These are phyloP conservation scores for Atopsyche davidsoni DNA, from an alignment of 1,140 invertebrate genomes.

Conservation along the genomic window DNA sequence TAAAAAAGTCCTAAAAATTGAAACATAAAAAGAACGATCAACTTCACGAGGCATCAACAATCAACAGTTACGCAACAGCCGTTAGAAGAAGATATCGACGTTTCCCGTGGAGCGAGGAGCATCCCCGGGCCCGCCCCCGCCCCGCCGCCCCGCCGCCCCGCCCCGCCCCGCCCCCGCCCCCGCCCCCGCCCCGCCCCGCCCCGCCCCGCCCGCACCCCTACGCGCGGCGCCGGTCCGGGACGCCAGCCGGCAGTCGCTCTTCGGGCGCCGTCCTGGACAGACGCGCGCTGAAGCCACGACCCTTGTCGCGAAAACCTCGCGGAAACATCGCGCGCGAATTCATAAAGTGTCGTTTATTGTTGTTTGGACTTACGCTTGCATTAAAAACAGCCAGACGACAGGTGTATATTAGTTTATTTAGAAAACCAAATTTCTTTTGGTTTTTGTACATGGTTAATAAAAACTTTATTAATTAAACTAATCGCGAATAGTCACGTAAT, in stretches of 20 bases:
- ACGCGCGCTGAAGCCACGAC: conserved; percentile 7
- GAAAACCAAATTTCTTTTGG: too few species aligned
- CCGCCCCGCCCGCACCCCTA: not conserved
- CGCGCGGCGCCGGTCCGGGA: not conserved
- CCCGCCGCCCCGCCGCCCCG: not conserved
- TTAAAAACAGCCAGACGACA: too few species aligned
- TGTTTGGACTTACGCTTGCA: not conserved
- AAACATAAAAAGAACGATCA: not conserved
- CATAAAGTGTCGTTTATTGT: not conserved
- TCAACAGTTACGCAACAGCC: conserved; percentile 25
- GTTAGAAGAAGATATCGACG: conserved; percentile 17
- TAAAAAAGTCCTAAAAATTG: not conserved
- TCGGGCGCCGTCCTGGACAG: conserved; percentile 14
- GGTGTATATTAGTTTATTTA: too few species aligned
- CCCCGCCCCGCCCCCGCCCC: not conserved
- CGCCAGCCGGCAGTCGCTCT: conserved; percentile 9
- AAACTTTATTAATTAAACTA: too few species aligned
- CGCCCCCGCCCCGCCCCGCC: not conserved
- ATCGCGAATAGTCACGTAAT: too few species aligned
- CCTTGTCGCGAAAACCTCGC: not conserved
- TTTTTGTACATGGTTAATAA: too few species aligned
- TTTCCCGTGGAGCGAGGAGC: not conserved
- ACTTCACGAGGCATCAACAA: conserved; percentile 8
- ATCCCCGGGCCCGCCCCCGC: not conserved
- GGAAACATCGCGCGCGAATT: not conserved